phyloP scores from a whole-genome alignment of 2,113 vertebrate species.

The Willisornis vidua region DNA sequence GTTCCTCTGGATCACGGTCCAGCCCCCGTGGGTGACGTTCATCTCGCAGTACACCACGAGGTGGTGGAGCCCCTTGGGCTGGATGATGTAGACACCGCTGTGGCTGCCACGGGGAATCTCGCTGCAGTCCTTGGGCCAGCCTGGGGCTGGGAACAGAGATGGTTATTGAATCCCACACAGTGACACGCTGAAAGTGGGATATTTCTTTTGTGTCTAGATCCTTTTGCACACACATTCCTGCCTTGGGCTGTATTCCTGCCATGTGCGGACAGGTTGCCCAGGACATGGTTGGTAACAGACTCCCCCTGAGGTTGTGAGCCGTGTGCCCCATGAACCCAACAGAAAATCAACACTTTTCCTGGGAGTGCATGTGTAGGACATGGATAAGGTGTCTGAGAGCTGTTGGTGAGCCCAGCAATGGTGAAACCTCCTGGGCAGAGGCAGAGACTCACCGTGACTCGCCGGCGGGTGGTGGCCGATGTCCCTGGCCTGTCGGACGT shows the following conservation, averaged over 20 bases:
- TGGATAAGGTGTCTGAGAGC: not conserved
- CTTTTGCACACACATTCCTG: not conserved
- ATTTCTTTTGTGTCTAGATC: not conserved
- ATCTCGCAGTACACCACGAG: conserved; percentile 62
- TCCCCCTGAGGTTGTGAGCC: not conserved
- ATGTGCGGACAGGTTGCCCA: not conserved
- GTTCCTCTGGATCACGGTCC: conserved; percentile 71
- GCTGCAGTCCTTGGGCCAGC: conserved; percentile 62
- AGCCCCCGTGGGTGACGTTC: conserved; percentile 17
- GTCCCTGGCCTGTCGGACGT: conserved; percentile 28
- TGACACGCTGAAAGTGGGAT: not conserved
- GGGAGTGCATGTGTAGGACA: not conserved
- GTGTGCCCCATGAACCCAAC: not conserved
- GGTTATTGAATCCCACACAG: not conserved
- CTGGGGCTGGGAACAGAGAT: not conserved
- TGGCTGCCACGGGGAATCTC: not conserved
- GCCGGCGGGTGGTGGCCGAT: not conserved
- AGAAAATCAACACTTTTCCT: not conserved
- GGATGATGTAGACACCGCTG: conserved; percentile 62
- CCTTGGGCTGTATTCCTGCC: not conserved
- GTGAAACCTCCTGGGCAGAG: not conserved
- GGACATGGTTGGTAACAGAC: not conserved
- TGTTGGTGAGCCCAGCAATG: not conserved
- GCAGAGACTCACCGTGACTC: not conserved
- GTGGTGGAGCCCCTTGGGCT: conserved; percentile 48